Evolutionary conservation across 2,888 invertebrate species (phyloP), one percentile per base, ranked within the genome.

Genomic region (Argyresthia goedartella): DNA sequence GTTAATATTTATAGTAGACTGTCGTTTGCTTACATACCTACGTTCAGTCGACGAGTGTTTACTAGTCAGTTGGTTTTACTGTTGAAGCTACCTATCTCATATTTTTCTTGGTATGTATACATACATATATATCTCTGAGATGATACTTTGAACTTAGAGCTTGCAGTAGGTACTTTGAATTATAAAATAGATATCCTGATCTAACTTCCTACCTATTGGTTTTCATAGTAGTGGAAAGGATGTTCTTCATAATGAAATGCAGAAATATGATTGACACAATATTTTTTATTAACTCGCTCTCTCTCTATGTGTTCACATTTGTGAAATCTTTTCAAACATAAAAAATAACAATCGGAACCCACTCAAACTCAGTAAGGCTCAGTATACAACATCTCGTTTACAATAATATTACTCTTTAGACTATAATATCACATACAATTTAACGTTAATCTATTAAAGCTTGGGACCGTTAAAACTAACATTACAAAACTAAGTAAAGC

Each of bases 271-370:
- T 73, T 64, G 66, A 67, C 67, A 74, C 76, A 74, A 73, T 73
- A 65, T 72, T 67, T 76, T 84, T 85, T 76, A 77, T 81, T 80
- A 76, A 78, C 74, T 79, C 79, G 75, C 69, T 80, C 69, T 76
- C 71, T 75, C 73, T 73, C 66, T 69, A 68, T 65, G 70, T 66
- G 69, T 78, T 76, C 81, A 81, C 81, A 67, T 60, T 60, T 63
- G 81, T 84, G 81, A 81, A 81, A 73, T 77, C 73, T 80, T 84
- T 80, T 77, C 60, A 82, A 85, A 82, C 81, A 85, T 76, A 81
- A 80, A 69, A 81, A 76, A 84, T 82, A 85, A 84, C 82, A 86
- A 85, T 69, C 59, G 72, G 80, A 81, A 78, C 80, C 66, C 60
- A 64, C 62, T 66, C 60, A 59, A 57, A 63, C 44, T 69, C 59